Evolutionary conservation across 2,797 vertebrate species (phyloP), one percentile per base, ranked within the genome.

Genomic region (Gallinago nigripennis): DNA sequence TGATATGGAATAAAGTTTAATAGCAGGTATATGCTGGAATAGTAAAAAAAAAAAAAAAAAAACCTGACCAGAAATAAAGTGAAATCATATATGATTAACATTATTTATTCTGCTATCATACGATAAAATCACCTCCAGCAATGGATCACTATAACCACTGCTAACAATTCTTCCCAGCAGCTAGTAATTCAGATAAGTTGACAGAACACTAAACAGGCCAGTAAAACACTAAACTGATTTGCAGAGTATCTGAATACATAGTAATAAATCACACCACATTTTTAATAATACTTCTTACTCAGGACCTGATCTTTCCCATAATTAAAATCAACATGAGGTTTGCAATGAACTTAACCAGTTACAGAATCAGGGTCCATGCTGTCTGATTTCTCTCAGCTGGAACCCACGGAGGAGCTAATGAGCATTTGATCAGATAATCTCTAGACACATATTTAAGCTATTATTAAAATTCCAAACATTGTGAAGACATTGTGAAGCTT

Each of bases 251-350:
- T 78, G 53, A 88, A 81, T 46, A 48, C 24, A 51, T 11, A 57
- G 15, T 35, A 86, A 88, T 78, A 89, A 92, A 87, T 60, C 43
- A 91, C n/a, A 30, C 9, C 12, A 64, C 9, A 31, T 68, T 91
- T 91, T 66, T 83, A 66, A 39, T 64, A 70, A 79, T 75, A 43
- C 19, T 64, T 79, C 88, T 87, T 85, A 85, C 17, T 68, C 60
- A 30, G 35, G 51, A 86, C 56, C 76, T 85, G 68, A 65, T 90
- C 51, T 61, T 93, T 65, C 45, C 41, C 31, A 21, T 77, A 80
- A 92, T 89, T 84, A 84, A 96, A 95, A 91, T 65, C 64, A 85
- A 91, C 58, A 72, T 56, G 71, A 82, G 57, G n/a, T 79, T 90
- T 93, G 27, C 50, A 78, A 53, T 20, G 35, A 91, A 75, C 27